These are phyloP conservation scores for Chloroceryle aenea DNA, from an alignment of 2,113 vertebrate genomes.

Conservation along the genomic window DNA sequence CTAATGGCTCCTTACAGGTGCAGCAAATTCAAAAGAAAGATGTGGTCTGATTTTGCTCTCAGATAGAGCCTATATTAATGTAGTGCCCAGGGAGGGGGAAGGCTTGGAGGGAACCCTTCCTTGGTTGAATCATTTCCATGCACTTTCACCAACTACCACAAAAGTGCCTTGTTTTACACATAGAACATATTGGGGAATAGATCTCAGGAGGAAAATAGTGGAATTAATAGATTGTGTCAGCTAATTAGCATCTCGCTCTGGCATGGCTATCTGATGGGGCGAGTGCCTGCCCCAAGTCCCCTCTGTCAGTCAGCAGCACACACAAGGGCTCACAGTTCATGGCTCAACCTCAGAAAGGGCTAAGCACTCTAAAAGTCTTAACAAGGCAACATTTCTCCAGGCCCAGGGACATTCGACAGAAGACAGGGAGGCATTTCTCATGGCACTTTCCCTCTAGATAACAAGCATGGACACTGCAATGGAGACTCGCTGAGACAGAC, in stretches of 20 bases:
- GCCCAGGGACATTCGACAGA: neutral
- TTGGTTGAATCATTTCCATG: neutral
- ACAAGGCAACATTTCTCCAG: neutral
- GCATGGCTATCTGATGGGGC: neutral
- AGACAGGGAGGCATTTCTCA: neutral
- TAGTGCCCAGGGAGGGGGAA: neutral
- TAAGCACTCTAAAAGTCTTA: constrained; percentile 22
- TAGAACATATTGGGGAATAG: neutral
- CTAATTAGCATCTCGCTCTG: neutral
- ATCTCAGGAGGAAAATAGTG: neutral
- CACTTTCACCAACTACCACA: neutral
- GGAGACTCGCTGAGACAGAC: neutral
- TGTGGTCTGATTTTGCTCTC: neutral
- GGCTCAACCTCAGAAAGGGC: neutral
- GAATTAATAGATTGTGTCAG: neutral
- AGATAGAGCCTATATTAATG: neutral
- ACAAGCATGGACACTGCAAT: neutral
- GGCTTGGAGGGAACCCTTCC: neutral
- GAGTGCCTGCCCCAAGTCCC: neutral
- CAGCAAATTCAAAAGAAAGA: neutral
- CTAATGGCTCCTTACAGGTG: neutral
- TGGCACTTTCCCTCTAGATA: neutral
- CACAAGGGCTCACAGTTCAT: neutral
- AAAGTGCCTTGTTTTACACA: neutral
- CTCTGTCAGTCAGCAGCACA: neutral